These are phyloP conservation scores for Lymantria dispar DNA, from an alignment of 2,888 invertebrate genomes.

Conservation along the genomic window DNA sequence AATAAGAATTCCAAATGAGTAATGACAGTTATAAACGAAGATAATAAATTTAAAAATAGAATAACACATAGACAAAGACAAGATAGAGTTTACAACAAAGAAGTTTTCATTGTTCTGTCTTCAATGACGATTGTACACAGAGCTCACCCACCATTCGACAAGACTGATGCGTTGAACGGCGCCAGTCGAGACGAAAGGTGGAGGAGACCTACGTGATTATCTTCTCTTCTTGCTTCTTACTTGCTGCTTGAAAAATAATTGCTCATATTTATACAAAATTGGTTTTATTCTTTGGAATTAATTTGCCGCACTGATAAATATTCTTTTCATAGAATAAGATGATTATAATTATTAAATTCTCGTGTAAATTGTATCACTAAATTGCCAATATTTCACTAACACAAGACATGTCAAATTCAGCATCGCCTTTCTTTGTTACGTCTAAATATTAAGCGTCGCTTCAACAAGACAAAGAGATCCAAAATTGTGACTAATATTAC, in stretches of 20 bases:
- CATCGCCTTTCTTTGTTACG: neutral
- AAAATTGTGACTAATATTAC: neutral
- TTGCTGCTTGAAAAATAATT: neutral
- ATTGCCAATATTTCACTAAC: neutral
- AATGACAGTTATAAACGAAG: too few relatives aligned
- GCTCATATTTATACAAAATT: neutral
- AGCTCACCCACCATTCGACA: conserved; percentile 79
- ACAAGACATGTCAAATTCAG: neutral
- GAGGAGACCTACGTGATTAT: conserved; percentile 37
- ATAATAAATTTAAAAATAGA: neutral
- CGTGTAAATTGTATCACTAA: neutral
- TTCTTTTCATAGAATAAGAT: neutral
- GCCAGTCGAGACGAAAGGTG: conserved; percentile 67
- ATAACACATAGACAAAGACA: conserved; percentile 5
- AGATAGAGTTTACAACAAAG: neutral
- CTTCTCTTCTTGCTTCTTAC: conserved; percentile 13
- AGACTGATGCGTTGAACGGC: conserved; percentile 66
- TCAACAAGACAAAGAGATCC: neutral
- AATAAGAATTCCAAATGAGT: too few relatives aligned
- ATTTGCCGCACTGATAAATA: neutral
- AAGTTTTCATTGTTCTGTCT: conserved; percentile 22
- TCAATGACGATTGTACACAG: conserved; percentile 31
- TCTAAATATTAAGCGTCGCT: neutral
- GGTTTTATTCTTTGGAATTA: neutral
- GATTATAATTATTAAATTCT: neutral